Evolutionary conservation across 1,140 invertebrate species (phyloP), one percentile per base, ranked within the genome.

Genomic region (Elymnias hypermnestra): DNA sequence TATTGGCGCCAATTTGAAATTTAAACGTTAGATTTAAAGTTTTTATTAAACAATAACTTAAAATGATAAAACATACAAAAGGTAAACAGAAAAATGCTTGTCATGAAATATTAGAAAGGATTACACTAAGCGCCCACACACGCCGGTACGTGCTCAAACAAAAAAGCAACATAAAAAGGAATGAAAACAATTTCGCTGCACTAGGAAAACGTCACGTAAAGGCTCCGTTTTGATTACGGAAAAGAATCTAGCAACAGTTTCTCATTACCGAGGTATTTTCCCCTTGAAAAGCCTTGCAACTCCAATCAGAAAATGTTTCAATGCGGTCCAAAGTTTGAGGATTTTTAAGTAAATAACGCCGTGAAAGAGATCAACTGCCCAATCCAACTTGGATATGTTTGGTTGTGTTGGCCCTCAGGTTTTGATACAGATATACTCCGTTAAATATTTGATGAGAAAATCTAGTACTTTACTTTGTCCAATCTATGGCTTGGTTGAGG

Each of bases 131-230:
- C 49, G 45, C 63, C 75, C 78, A 73, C 78, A 76, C 75, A 78
- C 69, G 39, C 38, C 40, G 50, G 60, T 59, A 67, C 75, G 71
- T 71, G 72, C 63, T 63, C 53, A 31, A 67, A 60, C 41, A 49
- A 55, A 62, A 61, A 65, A 67, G 50, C 28, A 31, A 57, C 36
- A 45, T 41, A 53, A 49, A 60, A 56, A 33, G 42, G 48, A 57
- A 57, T 33, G 45, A 61, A 65, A 63, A 66, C 53, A 64, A 59
- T 71, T 73, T 69, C n/a, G 62, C 60, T 51, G 47, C 29, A 57
- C 54, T 39, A 64, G 52, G 52, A 73, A 69, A 67, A 67, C 53
- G 62, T 71, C 69, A 71, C 64, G 65, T 66, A 68, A 67, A 45
- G 31, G 18, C 22, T 36, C 41, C 42, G 31, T 53, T 49, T 53